phyloP scores from a whole-genome alignment of 2,113 vertebrate species.

The Chrysochloris asiatica region DNA sequence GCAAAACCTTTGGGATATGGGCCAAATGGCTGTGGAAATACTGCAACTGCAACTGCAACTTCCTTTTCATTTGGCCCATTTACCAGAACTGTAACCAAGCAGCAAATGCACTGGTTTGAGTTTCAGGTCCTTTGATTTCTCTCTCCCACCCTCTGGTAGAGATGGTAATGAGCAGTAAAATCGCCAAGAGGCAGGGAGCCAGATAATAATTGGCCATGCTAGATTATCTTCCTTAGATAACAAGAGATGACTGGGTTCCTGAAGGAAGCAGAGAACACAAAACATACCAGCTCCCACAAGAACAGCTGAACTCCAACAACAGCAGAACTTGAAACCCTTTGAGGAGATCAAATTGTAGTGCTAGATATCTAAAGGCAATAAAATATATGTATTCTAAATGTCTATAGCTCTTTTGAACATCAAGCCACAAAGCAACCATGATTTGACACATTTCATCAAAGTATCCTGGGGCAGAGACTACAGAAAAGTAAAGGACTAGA shows the following conservation, averaged over 20 bases:
- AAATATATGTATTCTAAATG: background rate
- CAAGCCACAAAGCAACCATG: background rate
- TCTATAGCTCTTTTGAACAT: background rate
- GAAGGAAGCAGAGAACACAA: background rate
- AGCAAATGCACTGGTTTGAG: background rate
- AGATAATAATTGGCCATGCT: background rate
- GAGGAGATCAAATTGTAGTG: accelerated
- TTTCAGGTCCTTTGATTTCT: background rate
- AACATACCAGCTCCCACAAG: background rate
- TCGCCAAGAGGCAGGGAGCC: background rate
- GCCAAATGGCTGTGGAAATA: constrained; percentile 16
- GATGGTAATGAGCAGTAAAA: background rate
- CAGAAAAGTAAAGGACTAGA: background rate
- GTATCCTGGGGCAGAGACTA: background rate
- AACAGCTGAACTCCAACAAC: background rate
- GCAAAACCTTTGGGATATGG: background rate
- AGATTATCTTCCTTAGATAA: background rate
- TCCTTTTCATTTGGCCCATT: constrained; percentile 12
- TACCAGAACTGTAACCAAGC: constrained; percentile 38
- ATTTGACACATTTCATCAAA: background rate
- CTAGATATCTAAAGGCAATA: background rate
- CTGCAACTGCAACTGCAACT: constrained; percentile 12
- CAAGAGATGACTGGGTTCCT: background rate
- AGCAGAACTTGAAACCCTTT: background rate
- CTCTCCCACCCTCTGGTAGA: background rate